These are phyloP conservation scores for Corvus moneduloides DNA, from an alignment of 2,113 vertebrate species.

Conservation along the genomic window DNA sequence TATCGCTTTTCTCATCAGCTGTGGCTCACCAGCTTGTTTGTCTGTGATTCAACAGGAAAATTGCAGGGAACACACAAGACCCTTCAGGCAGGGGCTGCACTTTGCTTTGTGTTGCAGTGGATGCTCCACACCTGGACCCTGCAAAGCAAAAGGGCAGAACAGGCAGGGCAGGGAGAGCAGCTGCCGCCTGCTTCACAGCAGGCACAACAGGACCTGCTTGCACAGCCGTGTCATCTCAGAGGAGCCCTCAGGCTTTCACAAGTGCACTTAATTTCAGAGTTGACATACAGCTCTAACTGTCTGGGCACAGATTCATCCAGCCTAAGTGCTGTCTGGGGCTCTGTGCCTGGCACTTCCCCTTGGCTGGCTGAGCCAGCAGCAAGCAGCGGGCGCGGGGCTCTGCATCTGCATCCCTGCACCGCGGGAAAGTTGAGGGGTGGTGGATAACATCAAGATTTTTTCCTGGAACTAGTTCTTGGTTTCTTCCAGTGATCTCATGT, in stretches of 20 bases:
- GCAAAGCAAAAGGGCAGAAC: neutral
- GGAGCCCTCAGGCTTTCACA: slow-evolving; percentile 32
- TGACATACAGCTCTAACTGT: slow-evolving; percentile 26
- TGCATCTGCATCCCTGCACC: neutral
- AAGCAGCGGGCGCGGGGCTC: neutral
- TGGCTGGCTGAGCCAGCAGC: neutral
- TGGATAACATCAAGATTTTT: neutral
- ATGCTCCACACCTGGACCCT: neutral
- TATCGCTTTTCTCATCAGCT: neutral
- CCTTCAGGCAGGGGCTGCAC: neutral
- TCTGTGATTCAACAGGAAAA: neutral
- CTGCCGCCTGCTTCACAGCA: neutral
- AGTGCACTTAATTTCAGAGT: slow-evolving; percentile 43
- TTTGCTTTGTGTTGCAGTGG: neutral
- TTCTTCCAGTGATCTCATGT: slow-evolving; percentile 25
- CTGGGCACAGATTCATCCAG: slow-evolving; percentile 36
- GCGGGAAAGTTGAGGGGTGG: neutral
- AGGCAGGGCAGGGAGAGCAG: neutral
- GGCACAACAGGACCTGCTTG: neutral
- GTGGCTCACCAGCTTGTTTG: neutral
- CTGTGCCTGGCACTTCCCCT: neutral
- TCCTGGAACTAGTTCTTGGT: neutral
- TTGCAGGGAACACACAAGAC: neutral
- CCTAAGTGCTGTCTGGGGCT: neutral
- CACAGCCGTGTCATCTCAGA: neutral